Percentiles rank a stretch among this genome's conserved stretches.
Conservation (phyloP, 2,113 vertebrate genomes). For the Piliocolobus tephrosceles region DNA sequence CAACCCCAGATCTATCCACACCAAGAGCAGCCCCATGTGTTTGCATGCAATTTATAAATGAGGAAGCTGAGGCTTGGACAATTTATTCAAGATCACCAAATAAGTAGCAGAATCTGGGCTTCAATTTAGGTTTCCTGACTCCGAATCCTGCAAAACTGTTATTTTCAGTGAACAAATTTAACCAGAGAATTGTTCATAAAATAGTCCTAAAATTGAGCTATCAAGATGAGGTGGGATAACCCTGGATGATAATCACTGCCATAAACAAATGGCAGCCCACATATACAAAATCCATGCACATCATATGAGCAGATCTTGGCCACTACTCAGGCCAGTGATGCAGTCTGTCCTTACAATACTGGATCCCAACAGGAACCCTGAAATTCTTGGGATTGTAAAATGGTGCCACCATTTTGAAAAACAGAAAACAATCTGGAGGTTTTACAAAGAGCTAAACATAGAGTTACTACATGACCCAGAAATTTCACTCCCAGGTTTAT, state of each 20-base stretch:
- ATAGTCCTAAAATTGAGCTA: background rate
- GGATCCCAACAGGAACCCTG: background rate
- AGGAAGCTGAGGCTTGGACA: background rate
- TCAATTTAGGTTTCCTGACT: background rate
- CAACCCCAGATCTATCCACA: background rate
- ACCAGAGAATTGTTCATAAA: background rate
- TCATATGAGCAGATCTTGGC: background rate
- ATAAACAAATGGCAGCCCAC: background rate
- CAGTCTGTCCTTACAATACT: background rate
- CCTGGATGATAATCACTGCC: background rate
- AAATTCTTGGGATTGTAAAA: background rate
- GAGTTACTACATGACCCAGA: background rate
- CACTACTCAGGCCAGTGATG: background rate
- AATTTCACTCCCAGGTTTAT: background rate
- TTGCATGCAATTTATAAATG: background rate
- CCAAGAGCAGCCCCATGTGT: background rate
- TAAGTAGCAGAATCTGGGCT: background rate
- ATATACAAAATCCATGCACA: background rate
- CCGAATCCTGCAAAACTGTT: background rate
- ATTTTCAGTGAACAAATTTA: background rate
- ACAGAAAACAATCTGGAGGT: background rate
- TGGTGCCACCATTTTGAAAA: background rate
- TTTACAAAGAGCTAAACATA: background rate
- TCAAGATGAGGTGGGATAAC: background rate
- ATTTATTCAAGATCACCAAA: background rate